A percentile compares a stretch with the other conserved stretches of the same genome.
Evolutionary conservation across 2,888 invertebrate genomes (phyloP).

Genomic region (Calameuta idolon): DNA sequence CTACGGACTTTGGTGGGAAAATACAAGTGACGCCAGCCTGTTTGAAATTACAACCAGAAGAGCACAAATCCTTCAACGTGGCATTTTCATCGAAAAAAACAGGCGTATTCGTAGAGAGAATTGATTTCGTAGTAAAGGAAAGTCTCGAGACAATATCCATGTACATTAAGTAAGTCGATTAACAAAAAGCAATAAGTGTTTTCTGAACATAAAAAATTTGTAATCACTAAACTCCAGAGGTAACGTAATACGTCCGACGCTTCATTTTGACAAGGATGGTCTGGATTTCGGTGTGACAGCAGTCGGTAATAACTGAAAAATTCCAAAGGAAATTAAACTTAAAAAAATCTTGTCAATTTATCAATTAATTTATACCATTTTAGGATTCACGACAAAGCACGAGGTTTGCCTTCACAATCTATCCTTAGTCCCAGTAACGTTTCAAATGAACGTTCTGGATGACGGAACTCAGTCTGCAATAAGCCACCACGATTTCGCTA

Average conservation of each 20-base stretch:
- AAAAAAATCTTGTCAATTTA: background rate
- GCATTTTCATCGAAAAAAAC: slow-evolving; percentile 72
- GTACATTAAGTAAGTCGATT: slow-evolving; percentile 70
- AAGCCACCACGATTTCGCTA: slow-evolving; percentile 68
- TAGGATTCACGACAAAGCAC: slow-evolving; percentile 69
- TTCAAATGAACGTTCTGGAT: slow-evolving; percentile 67
- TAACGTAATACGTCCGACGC: slow-evolving; percentile 72
- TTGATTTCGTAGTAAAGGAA: slow-evolving; percentile 73
- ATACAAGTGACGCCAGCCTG: slow-evolving; percentile 70
- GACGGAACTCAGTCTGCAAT: slow-evolving; percentile 72
- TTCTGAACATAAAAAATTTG: background rate
- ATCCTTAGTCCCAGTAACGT: slow-evolving; percentile 71
- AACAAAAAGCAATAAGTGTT: background rate
- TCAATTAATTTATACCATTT: slow-evolving; percentile 25
- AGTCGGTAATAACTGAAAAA: slow-evolving; percentile 67
- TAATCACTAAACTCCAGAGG: slow-evolving; percentile 68
- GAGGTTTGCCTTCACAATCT: slow-evolving; percentile 70
- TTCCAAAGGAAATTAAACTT: too few species aligned
- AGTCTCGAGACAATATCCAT: slow-evolving; percentile 71
- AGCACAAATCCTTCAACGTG: slow-evolving; percentile 70
- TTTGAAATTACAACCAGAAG: slow-evolving; percentile 68
- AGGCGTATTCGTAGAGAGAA: slow-evolving; percentile 74
- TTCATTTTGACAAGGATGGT: slow-evolving; percentile 69
- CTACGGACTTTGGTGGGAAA: slow-evolving; percentile 71
- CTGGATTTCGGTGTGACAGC: slow-evolving; percentile 73